Evolutionary conservation across 2,888 invertebrate genomes (phyloP).

Genomic region (Pocota personata): DNA sequence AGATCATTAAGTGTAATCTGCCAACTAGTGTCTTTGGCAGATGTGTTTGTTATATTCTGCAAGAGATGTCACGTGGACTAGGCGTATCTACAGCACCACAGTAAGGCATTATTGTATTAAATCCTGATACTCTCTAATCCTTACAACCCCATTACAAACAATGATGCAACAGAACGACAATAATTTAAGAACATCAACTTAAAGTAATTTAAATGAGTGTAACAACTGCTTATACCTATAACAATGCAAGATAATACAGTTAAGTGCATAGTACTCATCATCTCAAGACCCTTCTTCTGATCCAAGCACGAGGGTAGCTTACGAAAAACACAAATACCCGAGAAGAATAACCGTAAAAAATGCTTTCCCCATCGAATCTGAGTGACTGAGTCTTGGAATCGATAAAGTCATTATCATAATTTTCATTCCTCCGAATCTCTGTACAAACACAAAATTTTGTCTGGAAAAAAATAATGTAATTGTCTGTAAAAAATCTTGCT

Average conservation of each 20-base stretch:
- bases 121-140: too few species aligned
- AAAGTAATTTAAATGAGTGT: slow-evolving; percentile 51
- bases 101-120: too few species aligned
- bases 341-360: not conserved
- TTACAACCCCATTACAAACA: not conserved
- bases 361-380: slow-evolving; percentile 12
- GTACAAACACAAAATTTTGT: not conserved
- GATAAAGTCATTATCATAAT: slow-evolving; percentile 70
- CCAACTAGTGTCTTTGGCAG: too few species aligned
- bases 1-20: too few species aligned
- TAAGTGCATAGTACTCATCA: slow-evolving; percentile 56
- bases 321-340: slow-evolving; percentile 5
- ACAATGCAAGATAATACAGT: slow-evolving; percentile 57
- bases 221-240: slow-evolving; percentile 55
- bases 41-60: too few species aligned
- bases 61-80: too few species aligned
- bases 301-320: slow-evolving; percentile 13
- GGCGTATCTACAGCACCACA: too few species aligned
- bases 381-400: slow-evolving; percentile 32
- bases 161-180: not conserved
- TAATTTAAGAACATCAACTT: slow-evolving; percentile 39
- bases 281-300: slow-evolving; percentile 32
- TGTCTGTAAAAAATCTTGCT: slow-evolving; percentile 52
- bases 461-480: slow-evolving; percentile 56
- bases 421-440: slow-evolving; percentile 41